Evolutionary conservation across 2,113 vertebrate species (phyloP).

Genomic region (Diadophis punctatus): DNA sequence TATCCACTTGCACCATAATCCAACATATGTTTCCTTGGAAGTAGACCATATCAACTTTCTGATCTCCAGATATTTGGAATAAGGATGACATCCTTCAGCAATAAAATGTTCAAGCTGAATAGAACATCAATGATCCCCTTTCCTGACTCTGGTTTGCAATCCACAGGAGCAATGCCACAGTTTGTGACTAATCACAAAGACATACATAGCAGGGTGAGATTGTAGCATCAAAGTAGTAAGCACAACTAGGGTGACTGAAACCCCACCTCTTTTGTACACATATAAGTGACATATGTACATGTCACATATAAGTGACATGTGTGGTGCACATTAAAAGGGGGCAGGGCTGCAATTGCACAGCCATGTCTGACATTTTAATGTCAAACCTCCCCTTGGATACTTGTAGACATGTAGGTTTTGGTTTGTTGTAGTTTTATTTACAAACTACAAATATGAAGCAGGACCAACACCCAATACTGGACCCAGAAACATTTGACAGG

Average conservation of each 20-base stretch:
- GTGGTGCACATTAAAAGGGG: background rate
- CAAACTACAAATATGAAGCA: background rate
- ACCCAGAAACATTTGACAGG: background rate
- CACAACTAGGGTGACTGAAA: background rate
- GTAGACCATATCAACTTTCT: background rate
- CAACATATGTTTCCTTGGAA: background rate
- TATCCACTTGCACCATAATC: background rate
- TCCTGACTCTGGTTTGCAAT: background rate
- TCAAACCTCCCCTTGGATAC: background rate
- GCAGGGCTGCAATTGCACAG: background rate
- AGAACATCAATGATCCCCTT: background rate
- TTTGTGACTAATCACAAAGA: background rate
- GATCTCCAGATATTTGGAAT: background rate
- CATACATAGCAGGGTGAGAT: background rate
- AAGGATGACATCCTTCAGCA: background rate
- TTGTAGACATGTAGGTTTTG: background rate
- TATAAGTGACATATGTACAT: too few relatives aligned
- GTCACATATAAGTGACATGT: background rate
- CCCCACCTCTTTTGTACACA: background rate
- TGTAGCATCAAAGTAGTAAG: background rate
- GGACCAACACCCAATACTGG: background rate
- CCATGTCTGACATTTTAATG: background rate
- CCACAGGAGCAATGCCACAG: background rate
- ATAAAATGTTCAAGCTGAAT: background rate
- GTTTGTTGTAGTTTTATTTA: background rate